Evolutionary conservation across 2,888 invertebrate species (phyloP).

Genomic region (Caradrina clavipalpis): DNA sequence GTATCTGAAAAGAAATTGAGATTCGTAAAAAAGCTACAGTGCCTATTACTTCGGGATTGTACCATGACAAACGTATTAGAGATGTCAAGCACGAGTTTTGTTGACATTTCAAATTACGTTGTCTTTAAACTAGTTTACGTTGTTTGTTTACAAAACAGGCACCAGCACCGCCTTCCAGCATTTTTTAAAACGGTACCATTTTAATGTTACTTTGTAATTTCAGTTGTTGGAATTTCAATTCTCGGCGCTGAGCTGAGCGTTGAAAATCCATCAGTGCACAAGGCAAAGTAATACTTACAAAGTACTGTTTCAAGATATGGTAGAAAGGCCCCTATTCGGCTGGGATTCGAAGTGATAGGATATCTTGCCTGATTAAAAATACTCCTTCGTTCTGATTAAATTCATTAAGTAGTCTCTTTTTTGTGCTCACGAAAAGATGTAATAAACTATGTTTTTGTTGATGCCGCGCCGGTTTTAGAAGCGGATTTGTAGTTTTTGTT

Average conservation of each 20-base stretch:
- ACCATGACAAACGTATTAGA: slow-evolving; percentile 60
- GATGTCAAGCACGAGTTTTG: slow-evolving; percentile 66
- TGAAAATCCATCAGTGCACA: too few species aligned
- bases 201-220: too few species aligned
- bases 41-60: slow-evolving; percentile 59
- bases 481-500: slow-evolving; percentile 6
- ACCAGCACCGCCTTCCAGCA: slow-evolving; percentile 12
- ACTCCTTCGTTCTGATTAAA: slow-evolving; percentile 49
- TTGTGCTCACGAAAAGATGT: slow-evolving; percentile 12
- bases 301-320: too few species aligned
- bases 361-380: slow-evolving; percentile 12
- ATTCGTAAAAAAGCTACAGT: slow-evolving; percentile 60
- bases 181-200: too few species aligned
- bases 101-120: slow-evolving; percentile 55
- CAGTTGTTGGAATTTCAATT: too few species aligned
- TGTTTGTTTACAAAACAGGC: slow-evolving; percentile 57
- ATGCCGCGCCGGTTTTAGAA: not conserved
- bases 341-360: slow-evolving; percentile 52
- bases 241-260: too few species aligned
- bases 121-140: slow-evolving; percentile 62
- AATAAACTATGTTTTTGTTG: slow-evolving; percentile 11
- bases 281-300: too few species aligned
- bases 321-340: too few species aligned
- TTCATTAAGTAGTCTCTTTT: slow-evolving; percentile 17
- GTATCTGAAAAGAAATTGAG: slow-evolving; percentile 63